These are phyloP conservation scores for Nomada fabriciana DNA, from an alignment of 2,888 invertebrate species.

Conservation along the genomic window DNA sequence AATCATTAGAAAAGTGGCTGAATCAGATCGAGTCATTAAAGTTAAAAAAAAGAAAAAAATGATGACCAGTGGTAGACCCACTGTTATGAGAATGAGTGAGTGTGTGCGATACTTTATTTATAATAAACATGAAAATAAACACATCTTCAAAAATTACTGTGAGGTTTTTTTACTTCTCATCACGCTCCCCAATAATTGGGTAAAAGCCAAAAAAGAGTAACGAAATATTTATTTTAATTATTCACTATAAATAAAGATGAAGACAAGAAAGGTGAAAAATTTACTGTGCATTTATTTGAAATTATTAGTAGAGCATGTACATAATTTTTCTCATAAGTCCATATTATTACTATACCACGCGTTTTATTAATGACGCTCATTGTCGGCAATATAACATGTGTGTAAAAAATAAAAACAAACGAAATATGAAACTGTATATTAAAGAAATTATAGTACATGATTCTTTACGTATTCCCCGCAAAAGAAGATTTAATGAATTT, in stretches of 20 bases:
- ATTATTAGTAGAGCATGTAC: slow-evolving; percentile 23
- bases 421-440: slow-evolving; percentile 10
- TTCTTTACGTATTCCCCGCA: slow-evolving; percentile 24
- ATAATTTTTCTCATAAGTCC: slow-evolving; percentile 17
- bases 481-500: slow-evolving; percentile 54
- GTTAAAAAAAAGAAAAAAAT: slow-evolving; percentile 69
- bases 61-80: slow-evolving; percentile 79
- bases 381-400: slow-evolving; percentile 6
- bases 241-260: slow-evolving; percentile 31
- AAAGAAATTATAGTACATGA: slow-evolving; percentile 9
- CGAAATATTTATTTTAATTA: slow-evolving; percentile 8
- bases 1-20: slow-evolving; percentile 63
- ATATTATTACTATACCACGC: slow-evolving; percentile 5
- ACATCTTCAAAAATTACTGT: slow-evolving; percentile 53
- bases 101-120: slow-evolving; percentile 82
- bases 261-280: slow-evolving; percentile 24
- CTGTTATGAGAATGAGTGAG: slow-evolving; percentile 81
- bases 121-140: slow-evolving; percentile 77
- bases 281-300: slow-evolving; percentile 17
- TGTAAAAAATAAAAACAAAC: slow-evolving; percentile 23
- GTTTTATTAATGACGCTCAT: background rate
- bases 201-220: background rate
- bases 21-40: slow-evolving; percentile 60
- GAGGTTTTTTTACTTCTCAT: background rate
- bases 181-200: background rate